Percentiles rank a stretch among this genome's conserved stretches.
These are phyloP conservation scores for Chromoteleia sp. DNA, from an alignment of 2,888 invertebrate species.

Conservation along the genomic window DNA sequence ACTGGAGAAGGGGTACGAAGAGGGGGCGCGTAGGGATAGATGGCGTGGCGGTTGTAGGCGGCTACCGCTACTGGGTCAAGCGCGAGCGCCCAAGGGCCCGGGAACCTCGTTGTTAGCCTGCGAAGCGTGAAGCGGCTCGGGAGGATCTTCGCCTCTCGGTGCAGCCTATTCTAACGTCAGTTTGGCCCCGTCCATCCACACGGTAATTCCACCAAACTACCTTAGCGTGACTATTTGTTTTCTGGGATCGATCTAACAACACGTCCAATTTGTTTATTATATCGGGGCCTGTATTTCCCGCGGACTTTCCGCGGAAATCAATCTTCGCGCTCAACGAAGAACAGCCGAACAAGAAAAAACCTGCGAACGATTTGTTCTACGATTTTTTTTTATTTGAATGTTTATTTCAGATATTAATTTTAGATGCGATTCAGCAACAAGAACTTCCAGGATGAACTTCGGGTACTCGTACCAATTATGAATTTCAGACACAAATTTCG, in stretches of 20 bases:
- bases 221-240: slow-evolving; percentile 68
- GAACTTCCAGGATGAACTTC: no score
- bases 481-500: no score
- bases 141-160: slow-evolving; percentile 57
- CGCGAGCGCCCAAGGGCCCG: slow-evolving; percentile 78
- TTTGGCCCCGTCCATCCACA: slow-evolving; percentile 58
- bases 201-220: slow-evolving; percentile 65
- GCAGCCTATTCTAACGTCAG: slow-evolving; percentile 62
- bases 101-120: slow-evolving; percentile 73
- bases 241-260: slow-evolving; percentile 47
- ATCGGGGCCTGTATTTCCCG: slow-evolving; percentile 42
- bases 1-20: slow-evolving; percentile 10
- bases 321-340: slow-evolving; percentile 9
- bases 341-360: neutral
- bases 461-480: no score
- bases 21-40: slow-evolving; percentile 20
- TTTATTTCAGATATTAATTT: no score
- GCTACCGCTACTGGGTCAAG: slow-evolving; percentile 79
- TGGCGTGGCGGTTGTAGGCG: slow-evolving; percentile 72
- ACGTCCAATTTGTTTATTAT: slow-evolving; percentile 55
- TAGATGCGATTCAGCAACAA: no score
- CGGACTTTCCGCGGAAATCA: slow-evolving; percentile 34
- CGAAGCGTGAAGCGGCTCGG: slow-evolving; percentile 66
- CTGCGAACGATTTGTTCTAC: no score
- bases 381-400: no score